Evolutionary conservation across 2,113 vertebrate species (phyloP).

Genomic region (Tyto alba): DNA sequence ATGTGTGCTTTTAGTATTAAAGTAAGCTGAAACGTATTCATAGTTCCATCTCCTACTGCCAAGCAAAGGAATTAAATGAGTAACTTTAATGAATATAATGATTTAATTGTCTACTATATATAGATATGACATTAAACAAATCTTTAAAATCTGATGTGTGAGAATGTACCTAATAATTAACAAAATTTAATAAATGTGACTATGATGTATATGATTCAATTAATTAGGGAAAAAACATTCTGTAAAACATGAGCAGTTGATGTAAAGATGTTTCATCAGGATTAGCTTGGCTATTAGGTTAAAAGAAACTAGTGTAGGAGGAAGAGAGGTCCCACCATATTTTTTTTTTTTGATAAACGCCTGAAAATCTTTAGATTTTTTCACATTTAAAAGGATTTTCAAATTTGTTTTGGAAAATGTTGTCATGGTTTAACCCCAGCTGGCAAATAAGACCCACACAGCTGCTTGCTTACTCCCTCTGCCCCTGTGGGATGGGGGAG

Average conservation of each 20-base stretch:
- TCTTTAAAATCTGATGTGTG: constrained; percentile 14
- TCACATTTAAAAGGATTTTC: background rate
- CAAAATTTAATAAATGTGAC: constrained; percentile 43
- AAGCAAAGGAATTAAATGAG: constrained; percentile 30
- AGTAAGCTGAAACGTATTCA: background rate
- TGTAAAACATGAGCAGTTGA: constrained; percentile 1
- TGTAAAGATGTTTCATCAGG: constrained; percentile 16
- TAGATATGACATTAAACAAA: constrained; percentile 31
- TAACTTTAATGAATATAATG: constrained; percentile 12
- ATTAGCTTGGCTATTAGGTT: background rate
- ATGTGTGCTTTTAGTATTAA: background rate
- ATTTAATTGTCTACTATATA: background rate
- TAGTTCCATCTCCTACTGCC: constrained; percentile 15
- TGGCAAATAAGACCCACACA: background rate
- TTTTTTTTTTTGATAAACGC: background rate
- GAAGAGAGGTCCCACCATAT: background rate
- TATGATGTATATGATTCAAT: constrained; percentile 24
- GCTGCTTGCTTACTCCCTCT: background rate
- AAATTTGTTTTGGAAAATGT: background rate
- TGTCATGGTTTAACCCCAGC: background rate
- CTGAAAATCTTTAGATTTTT: constrained; percentile 4
- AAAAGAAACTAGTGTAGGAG: constrained; percentile 31
- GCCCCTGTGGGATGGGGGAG: background rate
- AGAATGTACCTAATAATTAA: constrained; percentile 36
- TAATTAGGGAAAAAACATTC: constrained; percentile 37